A percentile compares a stretch with the other conserved stretches of the same genome.
Conservation (phyloP, 2,888 invertebrate genomes). For the Disparrhopalites patrizii region DNA sequence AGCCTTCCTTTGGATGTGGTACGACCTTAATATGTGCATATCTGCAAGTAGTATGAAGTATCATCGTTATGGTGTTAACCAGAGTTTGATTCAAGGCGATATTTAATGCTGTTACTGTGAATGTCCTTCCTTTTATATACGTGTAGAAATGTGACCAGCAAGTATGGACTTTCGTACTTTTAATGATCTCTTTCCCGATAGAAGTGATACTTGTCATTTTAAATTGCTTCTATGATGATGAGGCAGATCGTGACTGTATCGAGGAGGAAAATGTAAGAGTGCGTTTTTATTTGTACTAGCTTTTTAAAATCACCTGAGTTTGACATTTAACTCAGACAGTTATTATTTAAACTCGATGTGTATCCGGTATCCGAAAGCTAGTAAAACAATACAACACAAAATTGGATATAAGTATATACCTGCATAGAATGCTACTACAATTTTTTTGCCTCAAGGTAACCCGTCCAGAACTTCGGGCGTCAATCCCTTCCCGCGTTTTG, state of each 20-base stretch:
- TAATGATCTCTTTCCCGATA: constrained; percentile 31
- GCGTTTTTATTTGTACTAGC: no score
- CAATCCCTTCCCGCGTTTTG: constrained; percentile 55
- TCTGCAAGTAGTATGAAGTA: background rate
- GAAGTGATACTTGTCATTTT: background rate
- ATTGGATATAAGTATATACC: background rate
- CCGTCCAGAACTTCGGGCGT: constrained; percentile 55
- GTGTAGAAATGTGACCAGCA: background rate
- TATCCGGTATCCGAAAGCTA: background rate
- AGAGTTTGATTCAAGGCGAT: background rate
- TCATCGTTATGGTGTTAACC: background rate
- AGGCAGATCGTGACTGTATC: no score
- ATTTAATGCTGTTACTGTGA: background rate
- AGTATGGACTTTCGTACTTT: constrained; percentile 28
- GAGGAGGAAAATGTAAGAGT: no score
- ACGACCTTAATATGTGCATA: background rate
- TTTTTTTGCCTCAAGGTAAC: constrained; percentile 58
- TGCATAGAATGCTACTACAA: background rate
- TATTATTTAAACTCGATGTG: background rate
- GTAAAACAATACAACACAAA: background rate
- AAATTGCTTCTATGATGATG: constrained; percentile 3
- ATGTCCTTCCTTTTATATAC: background rate
- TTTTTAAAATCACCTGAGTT: background rate
- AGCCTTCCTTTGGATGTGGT: constrained; percentile 21
- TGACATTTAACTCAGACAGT: no score